Base-by-base conservation (phyloP, 2,797 vertebrate species). In the Apogon hyalosoma region DNA sequence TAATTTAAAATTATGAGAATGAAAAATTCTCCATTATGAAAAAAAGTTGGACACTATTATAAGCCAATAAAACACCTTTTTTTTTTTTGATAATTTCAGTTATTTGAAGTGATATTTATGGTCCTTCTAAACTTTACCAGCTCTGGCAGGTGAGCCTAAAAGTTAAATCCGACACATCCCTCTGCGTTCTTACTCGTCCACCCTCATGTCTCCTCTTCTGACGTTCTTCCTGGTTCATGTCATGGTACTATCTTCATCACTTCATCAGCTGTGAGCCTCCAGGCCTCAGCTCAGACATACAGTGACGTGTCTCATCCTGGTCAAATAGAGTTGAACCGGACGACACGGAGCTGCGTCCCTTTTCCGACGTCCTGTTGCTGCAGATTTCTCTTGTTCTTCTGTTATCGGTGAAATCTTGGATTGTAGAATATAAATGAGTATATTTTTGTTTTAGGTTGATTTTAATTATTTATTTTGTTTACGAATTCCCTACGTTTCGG, bases 381-480 rank as follows among this genome's bases (percentile, higher is more conserved):
- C 81, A 69, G 59, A 69, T 61, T 21, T 43, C 59, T 63, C 13
- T 70, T 52, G 57, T 77, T 79, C 53, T 80, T 72, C 41, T 41
- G n/a, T 66, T 59, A 80, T 65, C 42, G 21, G 16, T 61, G 41
- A 74, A 81, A 69, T 72, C 38, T 62, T 36, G 13, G 70, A 73
- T 71, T 77, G 64, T 83, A 68, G 61, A 73, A 77, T 73, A 78
- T 83, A 68, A 58, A 73, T 68, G 57, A 64, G 58, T 68, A 51
- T 75, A 74, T 73, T 49, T 85, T 67, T 74, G 65, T 73, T 79
- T 69, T 68, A 55, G 69, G 50, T 78, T 74, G 16, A 80, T 80
- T 81, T 81, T 81, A 65, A 83, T 87, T 88, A 91, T 92, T 91
- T 91, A 91, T 91, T 89, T 91, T 82, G 58, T n/a, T 73, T 71